Conservation (phyloP, 2,797 vertebrate genomes). For the Siniperca undulata region DNA sequence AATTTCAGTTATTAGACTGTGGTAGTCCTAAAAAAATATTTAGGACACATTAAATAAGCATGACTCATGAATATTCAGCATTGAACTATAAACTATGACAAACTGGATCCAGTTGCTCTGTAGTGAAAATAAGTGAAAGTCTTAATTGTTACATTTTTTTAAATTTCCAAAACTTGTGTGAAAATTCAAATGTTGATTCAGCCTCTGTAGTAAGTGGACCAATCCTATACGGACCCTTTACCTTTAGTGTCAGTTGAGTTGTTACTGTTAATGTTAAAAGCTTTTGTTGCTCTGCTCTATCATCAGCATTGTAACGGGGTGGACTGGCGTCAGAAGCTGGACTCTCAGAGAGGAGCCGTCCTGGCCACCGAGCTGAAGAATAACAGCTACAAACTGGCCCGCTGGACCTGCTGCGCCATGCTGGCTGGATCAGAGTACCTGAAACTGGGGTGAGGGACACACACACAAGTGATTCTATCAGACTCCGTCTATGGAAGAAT, state of each 20-base stretch:
- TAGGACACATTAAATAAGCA: too few relatives aligned
- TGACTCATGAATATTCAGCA: too few relatives aligned
- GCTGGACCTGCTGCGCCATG: conserved; percentile 97
- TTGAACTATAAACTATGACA: too few relatives aligned
- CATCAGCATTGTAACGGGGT: conserved; percentile 95
- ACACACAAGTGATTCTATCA: not conserved
- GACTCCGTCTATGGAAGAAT: not conserved
- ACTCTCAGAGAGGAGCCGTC: conserved; percentile 97
- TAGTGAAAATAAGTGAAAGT: too few relatives aligned
- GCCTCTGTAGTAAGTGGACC: too few relatives aligned
- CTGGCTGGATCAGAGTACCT: conserved; percentile 97
- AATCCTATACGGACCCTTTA: not conserved
- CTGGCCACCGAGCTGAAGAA: conserved; percentile 99
- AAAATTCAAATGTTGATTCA: not conserved
- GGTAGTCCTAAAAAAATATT: too few relatives aligned
- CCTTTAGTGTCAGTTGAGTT: not conserved
- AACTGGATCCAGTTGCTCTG: too few relatives aligned
- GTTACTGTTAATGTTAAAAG: not conserved
- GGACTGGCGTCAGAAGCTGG: conserved; percentile 99
- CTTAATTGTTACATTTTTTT: too few relatives aligned
- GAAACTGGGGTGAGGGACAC: conserved; percentile 86
- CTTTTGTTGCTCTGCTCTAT: not conserved
- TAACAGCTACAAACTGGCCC: conserved; percentile 98
- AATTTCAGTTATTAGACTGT: too few relatives aligned
- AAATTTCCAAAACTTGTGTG: too few relatives aligned